These are phyloP conservation scores for Caenorhabditis zanzibari DNA, from an alignment of 2,888 invertebrate genomes.

Conservation along the genomic window DNA sequence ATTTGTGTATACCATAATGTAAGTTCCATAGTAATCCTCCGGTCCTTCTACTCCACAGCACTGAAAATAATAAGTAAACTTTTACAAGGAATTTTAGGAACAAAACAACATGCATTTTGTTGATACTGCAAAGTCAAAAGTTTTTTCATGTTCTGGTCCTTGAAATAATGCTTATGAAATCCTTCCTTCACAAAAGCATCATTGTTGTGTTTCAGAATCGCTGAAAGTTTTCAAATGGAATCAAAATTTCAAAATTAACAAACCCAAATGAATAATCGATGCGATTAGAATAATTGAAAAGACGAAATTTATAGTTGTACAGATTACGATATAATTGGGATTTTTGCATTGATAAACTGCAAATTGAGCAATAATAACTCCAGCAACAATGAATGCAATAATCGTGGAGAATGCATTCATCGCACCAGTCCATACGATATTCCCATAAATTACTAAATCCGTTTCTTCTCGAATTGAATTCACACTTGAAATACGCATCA, in stretches of 20 bases:
- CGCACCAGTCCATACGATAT: conserved; percentile 25
- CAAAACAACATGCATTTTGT: not conserved
- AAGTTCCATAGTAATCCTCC: not conserved
- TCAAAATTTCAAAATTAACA: not conserved
- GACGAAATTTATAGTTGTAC: conserved; percentile 38
- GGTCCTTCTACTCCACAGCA: conserved; percentile 52
- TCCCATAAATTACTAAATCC: no score
- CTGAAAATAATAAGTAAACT: no score
- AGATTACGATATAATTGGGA: conserved; percentile 22
- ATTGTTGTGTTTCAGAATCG: conserved; percentile 10
- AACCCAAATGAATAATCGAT: conserved; percentile 18
- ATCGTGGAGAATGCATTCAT: conserved; percentile 40
- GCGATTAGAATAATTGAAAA: conserved; percentile 38
- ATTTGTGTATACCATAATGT: conserved; percentile 27
- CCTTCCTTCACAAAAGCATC: conserved; percentile 38
- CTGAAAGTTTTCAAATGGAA: conserved; percentile 9
- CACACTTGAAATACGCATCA: conserved; percentile 38
- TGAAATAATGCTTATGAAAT: conserved; percentile 12
- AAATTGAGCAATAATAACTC: conserved; percentile 32
- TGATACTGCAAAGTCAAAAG: not conserved
- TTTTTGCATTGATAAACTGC: conserved; percentile 43
- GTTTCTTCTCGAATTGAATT: no score
- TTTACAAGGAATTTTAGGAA: not conserved
- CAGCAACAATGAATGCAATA: conserved; percentile 27
- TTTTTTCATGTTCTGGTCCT: not conserved